Conservation (phyloP, 2,797 vertebrate species). For the Malacoraja senta region DNA sequence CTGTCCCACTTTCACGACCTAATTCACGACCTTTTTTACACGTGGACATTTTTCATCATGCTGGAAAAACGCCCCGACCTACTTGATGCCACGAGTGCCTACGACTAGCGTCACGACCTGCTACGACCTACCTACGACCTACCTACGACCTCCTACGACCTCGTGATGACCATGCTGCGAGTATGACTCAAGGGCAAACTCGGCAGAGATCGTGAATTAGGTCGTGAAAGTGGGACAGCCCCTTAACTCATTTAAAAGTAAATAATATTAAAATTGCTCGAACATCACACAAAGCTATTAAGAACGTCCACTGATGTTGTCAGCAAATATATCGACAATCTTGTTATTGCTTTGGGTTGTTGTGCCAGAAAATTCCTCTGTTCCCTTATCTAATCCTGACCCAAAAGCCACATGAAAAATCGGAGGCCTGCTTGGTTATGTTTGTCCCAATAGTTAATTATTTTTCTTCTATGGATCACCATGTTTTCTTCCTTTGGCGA, state of each 20-base stretch:
- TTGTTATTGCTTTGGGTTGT: background rate
- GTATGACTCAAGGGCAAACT: too few relatives aligned
- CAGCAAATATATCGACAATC: background rate
- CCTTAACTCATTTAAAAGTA: background rate
- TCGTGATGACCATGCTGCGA: too few relatives aligned
- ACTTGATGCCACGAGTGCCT: too few relatives aligned
- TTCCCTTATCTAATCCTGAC: slow-evolving; percentile 4
- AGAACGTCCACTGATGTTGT: background rate
- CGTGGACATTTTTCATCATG: too few relatives aligned
- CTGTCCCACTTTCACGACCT: too few relatives aligned
- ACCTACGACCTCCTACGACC: too few relatives aligned
- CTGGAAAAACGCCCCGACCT: too few relatives aligned
- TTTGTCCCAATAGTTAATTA: background rate
- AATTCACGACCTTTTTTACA: too few relatives aligned
- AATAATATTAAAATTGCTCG: background rate
- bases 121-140: too few relatives aligned
- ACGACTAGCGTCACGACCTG: too few relatives aligned
- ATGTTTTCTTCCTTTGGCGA: background rate
- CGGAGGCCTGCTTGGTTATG: background rate
- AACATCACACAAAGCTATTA: background rate
- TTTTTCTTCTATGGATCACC: background rate
- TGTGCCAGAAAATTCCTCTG: background rate
- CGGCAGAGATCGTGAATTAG: too few relatives aligned
- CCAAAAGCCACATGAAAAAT: background rate
- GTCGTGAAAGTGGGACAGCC: too few relatives aligned